phyloP scores from a whole-genome alignment of 2,113 vertebrate species.

The Silurus meridionalis region DNA sequence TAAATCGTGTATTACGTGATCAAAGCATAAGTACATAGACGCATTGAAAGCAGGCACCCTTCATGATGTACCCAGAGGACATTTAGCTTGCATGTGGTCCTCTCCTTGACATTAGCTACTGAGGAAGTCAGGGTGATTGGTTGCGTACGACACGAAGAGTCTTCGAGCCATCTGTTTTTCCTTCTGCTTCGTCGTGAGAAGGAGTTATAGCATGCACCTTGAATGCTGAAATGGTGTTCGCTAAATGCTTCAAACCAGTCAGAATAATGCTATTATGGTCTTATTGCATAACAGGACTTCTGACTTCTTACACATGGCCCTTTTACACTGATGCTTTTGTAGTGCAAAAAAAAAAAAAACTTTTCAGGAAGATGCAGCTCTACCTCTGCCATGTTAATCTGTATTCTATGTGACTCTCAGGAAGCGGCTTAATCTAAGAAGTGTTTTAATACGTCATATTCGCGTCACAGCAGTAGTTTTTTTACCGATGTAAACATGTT shows the following conservation, averaged over 20 bases:
- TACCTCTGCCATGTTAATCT: too few relatives aligned
- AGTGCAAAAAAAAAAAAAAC: too few relatives aligned
- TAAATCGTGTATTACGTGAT: neutral
- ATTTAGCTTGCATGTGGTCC: neutral
- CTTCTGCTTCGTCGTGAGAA: neutral
- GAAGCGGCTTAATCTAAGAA: too few relatives aligned
- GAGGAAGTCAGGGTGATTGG: slow-evolving; percentile 20
- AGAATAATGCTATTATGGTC: neutral
- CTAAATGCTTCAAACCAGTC: neutral
- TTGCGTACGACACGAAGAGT: neutral
- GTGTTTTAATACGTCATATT: too few relatives aligned
- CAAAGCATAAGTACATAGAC: neutral
- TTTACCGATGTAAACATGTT: too few relatives aligned
- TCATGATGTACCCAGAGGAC: neutral
- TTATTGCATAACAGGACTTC: neutral
- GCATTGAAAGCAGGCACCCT: neutral
- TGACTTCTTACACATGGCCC: too few relatives aligned
- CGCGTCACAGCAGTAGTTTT: too few relatives aligned
- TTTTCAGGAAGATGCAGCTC: too few relatives aligned
- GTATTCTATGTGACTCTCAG: too few relatives aligned
- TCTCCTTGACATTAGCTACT: slow-evolving; percentile 31
- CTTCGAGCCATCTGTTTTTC: slow-evolving; percentile 26
- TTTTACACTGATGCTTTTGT: too few relatives aligned
- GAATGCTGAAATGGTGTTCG: neutral
- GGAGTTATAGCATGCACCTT: neutral